Conservation (phyloP, 2,888 invertebrate genomes). For the Latrodectus elegans region DNA sequence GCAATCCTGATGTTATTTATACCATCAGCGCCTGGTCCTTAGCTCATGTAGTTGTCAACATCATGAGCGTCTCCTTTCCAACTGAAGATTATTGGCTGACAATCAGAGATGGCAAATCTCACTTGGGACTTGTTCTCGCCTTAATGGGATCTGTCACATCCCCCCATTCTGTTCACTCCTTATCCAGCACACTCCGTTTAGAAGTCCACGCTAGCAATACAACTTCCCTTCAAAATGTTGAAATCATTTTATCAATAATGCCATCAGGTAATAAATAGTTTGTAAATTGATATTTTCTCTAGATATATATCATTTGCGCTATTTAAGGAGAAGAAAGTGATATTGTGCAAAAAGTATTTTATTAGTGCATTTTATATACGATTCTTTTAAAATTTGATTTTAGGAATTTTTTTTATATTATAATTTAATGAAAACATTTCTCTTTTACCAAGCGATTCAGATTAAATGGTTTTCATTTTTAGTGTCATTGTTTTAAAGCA, state of each 20-base stretch:
- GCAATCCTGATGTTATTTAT: constrained; percentile 35
- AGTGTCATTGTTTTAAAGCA: too few relatives aligned
- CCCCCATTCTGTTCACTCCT: constrained; percentile 44
- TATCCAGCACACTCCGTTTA: constrained; percentile 37
- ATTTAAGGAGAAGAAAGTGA: too few relatives aligned
- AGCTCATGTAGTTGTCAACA: constrained; percentile 41
- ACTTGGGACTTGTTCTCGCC: constrained; percentile 64
- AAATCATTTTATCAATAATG: constrained; percentile 23
- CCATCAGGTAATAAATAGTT: constrained; percentile 42
- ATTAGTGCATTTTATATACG: too few relatives aligned
- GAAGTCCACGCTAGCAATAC: constrained; percentile 51
- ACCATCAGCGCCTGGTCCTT: constrained; percentile 56
- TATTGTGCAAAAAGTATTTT: too few relatives aligned
- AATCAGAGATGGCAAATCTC: constrained; percentile 62
- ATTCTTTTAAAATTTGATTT: too few relatives aligned
- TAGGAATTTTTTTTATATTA: too few relatives aligned
- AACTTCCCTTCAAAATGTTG: constrained; percentile 28
- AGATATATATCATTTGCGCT: too few relatives aligned
- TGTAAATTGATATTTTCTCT: too few relatives aligned
- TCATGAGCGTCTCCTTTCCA: constrained; percentile 33
- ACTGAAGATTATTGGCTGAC: constrained; percentile 54
- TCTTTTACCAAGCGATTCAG: too few relatives aligned
- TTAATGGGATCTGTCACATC: constrained; percentile 38
- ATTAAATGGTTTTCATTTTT: too few relatives aligned
- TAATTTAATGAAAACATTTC: too few relatives aligned